These are phyloP conservation scores for Rhipidura dahli DNA, from an alignment of 2,113 vertebrate genomes.

Conservation along the genomic window DNA sequence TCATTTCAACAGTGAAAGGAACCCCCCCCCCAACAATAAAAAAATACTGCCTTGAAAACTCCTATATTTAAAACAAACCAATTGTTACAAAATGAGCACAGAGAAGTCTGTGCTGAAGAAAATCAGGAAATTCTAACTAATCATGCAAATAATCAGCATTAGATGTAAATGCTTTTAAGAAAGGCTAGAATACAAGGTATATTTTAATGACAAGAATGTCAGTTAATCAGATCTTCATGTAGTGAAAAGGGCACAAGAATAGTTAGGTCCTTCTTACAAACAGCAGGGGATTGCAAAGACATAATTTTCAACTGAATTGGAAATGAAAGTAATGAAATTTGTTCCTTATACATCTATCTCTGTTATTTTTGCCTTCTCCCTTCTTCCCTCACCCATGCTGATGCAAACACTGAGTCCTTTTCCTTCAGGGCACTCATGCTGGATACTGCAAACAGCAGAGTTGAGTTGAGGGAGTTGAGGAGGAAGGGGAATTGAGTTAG, in stretches of 20 bases:
- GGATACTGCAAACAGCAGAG: not conserved
- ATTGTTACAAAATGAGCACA: not conserved
- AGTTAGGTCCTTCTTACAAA: not conserved
- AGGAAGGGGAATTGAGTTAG: no score
- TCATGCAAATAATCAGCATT: not conserved
- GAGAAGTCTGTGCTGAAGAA: not conserved
- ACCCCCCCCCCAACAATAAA: fast-evolving
- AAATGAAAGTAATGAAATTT: not conserved
- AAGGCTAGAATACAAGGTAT: not conserved
- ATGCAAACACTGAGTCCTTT: not conserved
- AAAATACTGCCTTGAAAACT: not conserved
- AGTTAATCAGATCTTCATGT: not conserved
- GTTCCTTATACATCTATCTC: not conserved
- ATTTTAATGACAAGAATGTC: not conserved
- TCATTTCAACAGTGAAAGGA: not conserved
- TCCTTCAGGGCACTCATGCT: not conserved
- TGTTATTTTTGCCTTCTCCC: not conserved
- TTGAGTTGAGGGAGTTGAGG: no score
- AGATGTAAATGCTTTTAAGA: not conserved
- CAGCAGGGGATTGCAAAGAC: not conserved
- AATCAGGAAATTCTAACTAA: not conserved
- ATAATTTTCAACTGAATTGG: not conserved
- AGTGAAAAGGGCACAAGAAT: not conserved
- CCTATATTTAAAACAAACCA: not conserved
- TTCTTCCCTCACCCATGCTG: not conserved